Conservation (phyloP, 1,140 invertebrate genomes). For the Amphibalanus amphitrite region DNA sequence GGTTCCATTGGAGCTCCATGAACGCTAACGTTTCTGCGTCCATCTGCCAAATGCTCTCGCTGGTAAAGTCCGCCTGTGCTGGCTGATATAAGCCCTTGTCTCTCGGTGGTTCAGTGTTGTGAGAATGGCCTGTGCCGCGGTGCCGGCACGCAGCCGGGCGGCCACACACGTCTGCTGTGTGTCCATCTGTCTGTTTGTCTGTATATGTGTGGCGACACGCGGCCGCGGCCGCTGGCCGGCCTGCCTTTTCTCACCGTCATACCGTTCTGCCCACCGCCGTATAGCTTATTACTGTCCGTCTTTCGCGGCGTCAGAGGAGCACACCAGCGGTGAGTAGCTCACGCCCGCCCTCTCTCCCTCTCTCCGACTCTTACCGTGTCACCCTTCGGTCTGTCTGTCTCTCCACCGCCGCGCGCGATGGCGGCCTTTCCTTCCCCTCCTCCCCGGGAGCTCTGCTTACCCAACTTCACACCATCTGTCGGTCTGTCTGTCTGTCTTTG, state of each 20-base stretch:
- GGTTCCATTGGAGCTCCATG: too few species aligned
- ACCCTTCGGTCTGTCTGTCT: neutral
- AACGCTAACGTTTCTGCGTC: too few species aligned
- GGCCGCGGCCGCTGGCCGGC: too few species aligned
- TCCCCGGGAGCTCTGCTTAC: neutral
- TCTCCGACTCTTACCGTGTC: too few species aligned
- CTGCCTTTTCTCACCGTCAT: neutral
- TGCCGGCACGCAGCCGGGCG: neutral
- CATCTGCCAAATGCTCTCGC: too few species aligned
- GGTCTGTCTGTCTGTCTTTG: neutral
- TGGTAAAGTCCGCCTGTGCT: too few species aligned
- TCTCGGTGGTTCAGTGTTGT: too few species aligned
- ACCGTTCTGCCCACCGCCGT: constrained; percentile 15
- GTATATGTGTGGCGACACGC: constrained; percentile 6
- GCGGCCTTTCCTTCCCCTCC: too few species aligned
- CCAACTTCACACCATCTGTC: too few species aligned
- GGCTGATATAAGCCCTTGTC: too few species aligned
- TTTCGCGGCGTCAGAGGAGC: neutral
- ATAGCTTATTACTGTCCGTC: constrained; percentile 13
- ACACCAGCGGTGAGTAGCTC: neutral
- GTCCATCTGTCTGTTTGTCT: constrained; percentile 15
- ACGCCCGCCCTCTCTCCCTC: neutral
- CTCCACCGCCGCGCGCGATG: too few species aligned
- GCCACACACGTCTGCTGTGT: neutral
- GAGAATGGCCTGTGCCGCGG: constrained; percentile 12